Conservation (phyloP, 2,113 vertebrate genomes). For the Brachionichthys hirsutus region DNA sequence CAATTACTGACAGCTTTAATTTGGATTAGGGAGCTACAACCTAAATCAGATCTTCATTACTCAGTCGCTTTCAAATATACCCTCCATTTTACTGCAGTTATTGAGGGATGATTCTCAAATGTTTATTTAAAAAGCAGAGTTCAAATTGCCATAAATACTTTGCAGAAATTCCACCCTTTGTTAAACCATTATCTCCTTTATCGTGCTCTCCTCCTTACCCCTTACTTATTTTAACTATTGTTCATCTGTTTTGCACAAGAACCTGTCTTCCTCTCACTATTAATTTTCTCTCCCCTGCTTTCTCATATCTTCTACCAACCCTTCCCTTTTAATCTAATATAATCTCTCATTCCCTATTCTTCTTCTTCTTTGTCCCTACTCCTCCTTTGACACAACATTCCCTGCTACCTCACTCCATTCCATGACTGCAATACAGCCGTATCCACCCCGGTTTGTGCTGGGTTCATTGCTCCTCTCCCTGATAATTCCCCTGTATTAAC, state of each 20-base stretch:
- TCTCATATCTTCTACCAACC: conserved; percentile 35
- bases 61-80: conserved; percentile 30
- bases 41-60: conserved; percentile 54
- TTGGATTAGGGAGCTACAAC: conserved; percentile 53
- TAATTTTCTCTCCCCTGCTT: conserved; percentile 17
- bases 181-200: conserved; percentile 35
- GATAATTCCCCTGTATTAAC: conserved; percentile 81
- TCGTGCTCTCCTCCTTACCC: conserved; percentile 24
- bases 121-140: conserved; percentile 11
- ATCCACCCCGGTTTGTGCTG: conserved; percentile 60
- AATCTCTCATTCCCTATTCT: conserved; percentile 37
- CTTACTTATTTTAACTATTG: conserved; percentile 12
- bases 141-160: conserved; percentile 24
- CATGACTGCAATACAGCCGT: conserved; percentile 65
- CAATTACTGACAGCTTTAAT: conserved; percentile 50
- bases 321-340: conserved; percentile 40
- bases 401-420: conserved; percentile 9
- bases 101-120: conserved; percentile 16
- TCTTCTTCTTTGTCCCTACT: conserved; percentile 29
- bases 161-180: conserved; percentile 23
- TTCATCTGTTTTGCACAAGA: conserved; percentile 22
- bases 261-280: conserved; percentile 10
- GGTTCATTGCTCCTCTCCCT: conserved; percentile 76
- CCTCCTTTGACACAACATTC: conserved; percentile 25
- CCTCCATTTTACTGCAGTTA: conserved; percentile 14